Conservation (phyloP, 2,113 vertebrate species). For the Numenius arquata region DNA sequence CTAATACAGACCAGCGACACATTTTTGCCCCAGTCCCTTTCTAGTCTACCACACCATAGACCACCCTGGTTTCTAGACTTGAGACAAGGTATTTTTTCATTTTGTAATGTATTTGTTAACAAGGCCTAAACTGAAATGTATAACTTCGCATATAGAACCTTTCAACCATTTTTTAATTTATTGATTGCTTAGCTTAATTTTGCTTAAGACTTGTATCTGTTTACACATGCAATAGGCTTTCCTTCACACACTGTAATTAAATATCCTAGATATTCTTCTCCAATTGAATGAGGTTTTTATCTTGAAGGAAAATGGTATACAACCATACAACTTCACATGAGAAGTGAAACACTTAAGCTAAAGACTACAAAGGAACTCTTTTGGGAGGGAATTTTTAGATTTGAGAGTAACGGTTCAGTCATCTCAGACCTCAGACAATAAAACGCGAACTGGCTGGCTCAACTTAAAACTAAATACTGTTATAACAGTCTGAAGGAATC, state of each 20-base stretch:
- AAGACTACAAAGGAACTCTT: neutral
- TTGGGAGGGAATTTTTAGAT: neutral
- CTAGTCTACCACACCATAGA: neutral
- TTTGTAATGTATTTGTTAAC: neutral
- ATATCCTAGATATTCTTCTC: neutral
- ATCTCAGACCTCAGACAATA: neutral
- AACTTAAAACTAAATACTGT: neutral
- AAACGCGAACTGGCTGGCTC: neutral
- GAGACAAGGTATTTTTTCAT: neutral
- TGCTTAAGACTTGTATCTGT: neutral
- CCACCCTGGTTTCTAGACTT: neutral
- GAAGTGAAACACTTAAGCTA: neutral
- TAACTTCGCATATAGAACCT: neutral
- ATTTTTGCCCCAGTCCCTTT: neutral
- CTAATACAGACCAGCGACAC: neutral
- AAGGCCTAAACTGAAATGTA: neutral
- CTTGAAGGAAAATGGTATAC: neutral
- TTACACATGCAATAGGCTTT: neutral
- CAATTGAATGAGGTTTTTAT: neutral
- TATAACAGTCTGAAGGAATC: neutral
- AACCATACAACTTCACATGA: no score
- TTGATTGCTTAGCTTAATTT: neutral
- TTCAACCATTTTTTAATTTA: neutral
- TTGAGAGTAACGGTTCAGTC: neutral
- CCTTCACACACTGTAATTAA: neutral